Conservation (phyloP, 1,140 invertebrate genomes). For the Trichomalopsis sarcophagae region DNA sequence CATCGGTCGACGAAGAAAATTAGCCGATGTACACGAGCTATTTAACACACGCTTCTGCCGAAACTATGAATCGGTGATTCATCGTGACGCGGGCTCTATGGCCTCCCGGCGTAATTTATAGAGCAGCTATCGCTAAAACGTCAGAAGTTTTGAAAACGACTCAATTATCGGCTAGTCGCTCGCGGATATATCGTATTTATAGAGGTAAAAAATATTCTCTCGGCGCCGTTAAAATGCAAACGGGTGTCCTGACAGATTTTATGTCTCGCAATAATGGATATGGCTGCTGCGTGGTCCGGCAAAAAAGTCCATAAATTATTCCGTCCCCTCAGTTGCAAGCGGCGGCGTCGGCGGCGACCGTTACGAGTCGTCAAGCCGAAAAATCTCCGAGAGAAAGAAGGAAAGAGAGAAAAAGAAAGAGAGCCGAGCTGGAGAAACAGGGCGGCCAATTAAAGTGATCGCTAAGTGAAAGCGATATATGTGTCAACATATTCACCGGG, state of each 20-base stretch:
- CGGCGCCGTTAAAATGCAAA: slow-evolving; percentile 40
- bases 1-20: too few species aligned
- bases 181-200: slow-evolving; percentile 11
- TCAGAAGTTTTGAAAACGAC: slow-evolving; percentile 37
- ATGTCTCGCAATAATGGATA: slow-evolving; percentile 44
- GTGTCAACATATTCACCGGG: slow-evolving; percentile 9
- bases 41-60: too few species aligned
- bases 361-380: slow-evolving; percentile 47
- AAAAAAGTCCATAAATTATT: slow-evolving; percentile 49
- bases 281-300: slow-evolving; percentile 28
- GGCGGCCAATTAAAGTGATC: slow-evolving; percentile 40
- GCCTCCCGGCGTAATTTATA: slow-evolving; percentile 28
- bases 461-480: not conserved
- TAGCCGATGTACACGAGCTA: too few species aligned
- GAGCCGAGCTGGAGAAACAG: slow-evolving; percentile 12
- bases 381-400: slow-evolving; percentile 26
- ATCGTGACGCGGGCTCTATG: too few species aligned
- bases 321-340: slow-evolving; percentile 9
- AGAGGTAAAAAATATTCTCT: slow-evolving; percentile 5
- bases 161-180: slow-evolving; percentile 40
- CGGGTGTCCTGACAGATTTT: slow-evolving; percentile 43
- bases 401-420: not conserved
- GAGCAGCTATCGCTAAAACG: slow-evolving; percentile 22
- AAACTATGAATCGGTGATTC: too few species aligned
- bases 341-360: not conserved